Evolutionary conservation across 1,140 invertebrate genomes (phyloP).

Genomic region (Ostrea edulis): DNA sequence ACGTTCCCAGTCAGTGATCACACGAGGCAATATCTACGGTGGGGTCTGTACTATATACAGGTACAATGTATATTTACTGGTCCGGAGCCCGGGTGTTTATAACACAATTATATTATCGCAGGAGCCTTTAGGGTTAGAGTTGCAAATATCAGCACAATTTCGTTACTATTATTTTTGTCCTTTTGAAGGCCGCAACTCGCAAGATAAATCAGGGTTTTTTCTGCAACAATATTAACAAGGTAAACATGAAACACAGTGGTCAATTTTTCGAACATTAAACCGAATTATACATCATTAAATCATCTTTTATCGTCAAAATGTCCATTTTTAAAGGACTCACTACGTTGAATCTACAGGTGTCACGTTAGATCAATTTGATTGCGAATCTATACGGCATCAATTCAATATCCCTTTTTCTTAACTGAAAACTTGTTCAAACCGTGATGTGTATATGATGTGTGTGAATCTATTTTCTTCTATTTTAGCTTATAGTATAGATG

Average conservation of each 20-base stretch:
- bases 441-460: no score
- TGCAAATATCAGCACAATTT: background rate
- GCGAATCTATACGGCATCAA: no score
- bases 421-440: no score
- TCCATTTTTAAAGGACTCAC: no score
- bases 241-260: background rate
- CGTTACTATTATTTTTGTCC: background rate
- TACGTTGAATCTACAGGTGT: no score
- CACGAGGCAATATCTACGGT: background rate
- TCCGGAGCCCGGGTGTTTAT: background rate
- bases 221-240: background rate
- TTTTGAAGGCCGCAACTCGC: background rate
- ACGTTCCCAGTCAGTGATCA: background rate
- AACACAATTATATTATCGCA: conserved; percentile 4
- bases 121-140: background rate
- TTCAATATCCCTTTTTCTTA: no score
- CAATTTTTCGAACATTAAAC: background rate
- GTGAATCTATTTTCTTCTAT: no score
- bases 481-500: no score
- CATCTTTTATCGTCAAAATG: no score
- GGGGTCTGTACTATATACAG: background rate
- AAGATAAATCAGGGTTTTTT: background rate
- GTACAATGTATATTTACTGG: background rate
- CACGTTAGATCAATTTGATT: no score
- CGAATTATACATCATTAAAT: background rate